phyloP scores from a whole-genome alignment of 1,140 invertebrate genomes.

The Drosophila fuyamai region DNA sequence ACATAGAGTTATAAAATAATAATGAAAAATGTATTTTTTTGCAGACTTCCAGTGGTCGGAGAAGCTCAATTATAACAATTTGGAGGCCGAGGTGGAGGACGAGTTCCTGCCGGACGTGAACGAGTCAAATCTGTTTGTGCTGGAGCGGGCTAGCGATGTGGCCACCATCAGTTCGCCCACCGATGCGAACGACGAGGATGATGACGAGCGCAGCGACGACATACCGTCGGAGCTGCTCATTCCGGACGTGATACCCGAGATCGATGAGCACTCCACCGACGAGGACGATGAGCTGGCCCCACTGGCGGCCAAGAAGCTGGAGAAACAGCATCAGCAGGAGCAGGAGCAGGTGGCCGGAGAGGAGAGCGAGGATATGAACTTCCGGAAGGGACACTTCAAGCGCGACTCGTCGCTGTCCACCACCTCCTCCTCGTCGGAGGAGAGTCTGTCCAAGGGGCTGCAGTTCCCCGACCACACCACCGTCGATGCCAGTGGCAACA shows the following conservation, averaged over 20 bases:
- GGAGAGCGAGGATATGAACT: constrained; percentile 59
- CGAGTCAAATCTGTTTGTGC: constrained; percentile 77
- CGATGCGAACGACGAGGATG: constrained; percentile 61
- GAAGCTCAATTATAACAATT: constrained; percentile 59
- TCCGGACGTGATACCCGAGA: constrained; percentile 80
- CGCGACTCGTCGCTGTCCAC: constrained; percentile 78
- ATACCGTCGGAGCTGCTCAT: constrained; percentile 81
- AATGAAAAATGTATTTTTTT: background rate
- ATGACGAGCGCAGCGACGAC: constrained; percentile 81
- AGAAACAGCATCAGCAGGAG: constrained; percentile 10
- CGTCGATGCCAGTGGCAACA: constrained; percentile 43
- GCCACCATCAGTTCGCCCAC: constrained; percentile 72
- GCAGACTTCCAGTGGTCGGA: constrained; percentile 73
- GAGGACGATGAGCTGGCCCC: constrained; percentile 77
- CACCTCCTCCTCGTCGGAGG: constrained; percentile 81
- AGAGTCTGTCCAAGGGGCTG: constrained; percentile 79
- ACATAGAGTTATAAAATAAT: too few species aligned
- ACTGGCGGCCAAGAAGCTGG: constrained; percentile 33
- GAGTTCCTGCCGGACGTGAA: constrained; percentile 82
- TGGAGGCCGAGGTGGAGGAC: constrained; percentile 72
- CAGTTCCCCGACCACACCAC: constrained; percentile 76
- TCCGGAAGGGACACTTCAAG: constrained; percentile 79
- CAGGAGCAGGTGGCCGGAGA: constrained; percentile 14
- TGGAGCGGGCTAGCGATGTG: constrained; percentile 77
- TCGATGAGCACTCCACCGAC: constrained; percentile 81